Evolutionary conservation across 2,888 invertebrate genomes (phyloP).

Genomic region (Lasioglossum zephyrum): DNA sequence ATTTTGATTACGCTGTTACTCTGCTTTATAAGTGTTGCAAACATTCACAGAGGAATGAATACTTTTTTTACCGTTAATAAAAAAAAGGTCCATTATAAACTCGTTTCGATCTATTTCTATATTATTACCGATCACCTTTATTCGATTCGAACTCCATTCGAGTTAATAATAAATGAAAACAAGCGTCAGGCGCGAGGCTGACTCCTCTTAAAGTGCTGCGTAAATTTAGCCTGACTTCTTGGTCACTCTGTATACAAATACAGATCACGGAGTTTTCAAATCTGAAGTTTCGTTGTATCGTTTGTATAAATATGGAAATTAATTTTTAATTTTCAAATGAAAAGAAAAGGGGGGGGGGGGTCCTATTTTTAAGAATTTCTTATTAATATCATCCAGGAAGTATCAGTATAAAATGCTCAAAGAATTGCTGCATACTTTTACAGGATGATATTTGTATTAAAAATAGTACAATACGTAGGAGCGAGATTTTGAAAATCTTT

Average conservation of each 20-base stretch:
- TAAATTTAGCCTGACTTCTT: conserved; percentile 6
- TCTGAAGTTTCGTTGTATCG: neutral
- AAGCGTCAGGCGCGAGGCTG: neutral
- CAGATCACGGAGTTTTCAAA: neutral
- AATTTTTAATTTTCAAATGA: neutral
- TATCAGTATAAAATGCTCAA: neutral
- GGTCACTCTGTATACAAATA: conserved; percentile 5
- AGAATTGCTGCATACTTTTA: no score
- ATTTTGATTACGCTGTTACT: no score
- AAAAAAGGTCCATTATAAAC: neutral
- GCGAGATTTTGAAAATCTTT: no score
- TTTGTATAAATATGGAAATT: neutral
- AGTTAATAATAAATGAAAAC: neutral
- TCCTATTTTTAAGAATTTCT: neutral
- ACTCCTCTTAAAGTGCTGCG: neutral
- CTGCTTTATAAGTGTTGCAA: no score
- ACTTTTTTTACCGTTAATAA: neutral
- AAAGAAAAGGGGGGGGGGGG: neutral
- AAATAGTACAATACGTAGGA: no score
- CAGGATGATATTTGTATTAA: no score
- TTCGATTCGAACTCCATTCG: neutral
- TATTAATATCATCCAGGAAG: neutral
- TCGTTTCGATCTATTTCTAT: neutral
- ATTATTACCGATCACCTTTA: neutral
- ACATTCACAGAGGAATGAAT: neutral